Percentiles rank a stretch among this genome's conserved stretches.
phyloP scores from a whole-genome alignment of 1,140 invertebrate species.

The Ylistrum balloti region DNA sequence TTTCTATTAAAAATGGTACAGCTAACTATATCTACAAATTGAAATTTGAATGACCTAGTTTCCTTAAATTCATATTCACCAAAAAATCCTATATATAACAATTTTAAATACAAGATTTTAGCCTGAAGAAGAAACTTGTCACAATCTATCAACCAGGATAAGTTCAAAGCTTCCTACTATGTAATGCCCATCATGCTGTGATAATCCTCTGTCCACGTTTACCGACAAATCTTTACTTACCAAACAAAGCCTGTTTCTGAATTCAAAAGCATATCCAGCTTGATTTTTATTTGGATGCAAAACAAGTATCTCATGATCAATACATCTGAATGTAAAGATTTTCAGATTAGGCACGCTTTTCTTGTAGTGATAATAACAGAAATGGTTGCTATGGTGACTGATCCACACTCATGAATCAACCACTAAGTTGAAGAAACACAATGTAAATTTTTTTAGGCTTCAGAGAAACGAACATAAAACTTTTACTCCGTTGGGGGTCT shows the following conservation, averaged over 20 bases:
- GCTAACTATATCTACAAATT: too few relatives aligned
- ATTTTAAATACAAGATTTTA: too few relatives aligned
- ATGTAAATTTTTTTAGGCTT: not conserved
- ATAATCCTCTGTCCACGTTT: not conserved
- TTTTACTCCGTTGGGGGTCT: not conserved
- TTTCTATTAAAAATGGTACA: too few relatives aligned
- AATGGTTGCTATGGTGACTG: not conserved
- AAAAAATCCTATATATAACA: too few relatives aligned
- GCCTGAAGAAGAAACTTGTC: conserved; percentile 13
- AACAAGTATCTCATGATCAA: too few relatives aligned
- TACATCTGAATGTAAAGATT: too few relatives aligned
- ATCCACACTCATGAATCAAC: not conserved
- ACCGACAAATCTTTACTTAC: conserved; percentile 22
- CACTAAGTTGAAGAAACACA: not conserved
- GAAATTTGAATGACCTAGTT: too few relatives aligned
- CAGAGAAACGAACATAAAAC: not conserved
- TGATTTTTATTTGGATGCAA: not conserved
- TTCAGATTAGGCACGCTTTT: not conserved
- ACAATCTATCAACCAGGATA: not conserved
- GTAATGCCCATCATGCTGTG: not conserved
- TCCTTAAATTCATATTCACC: too few relatives aligned
- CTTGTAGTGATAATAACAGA: not conserved
- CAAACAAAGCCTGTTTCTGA: not conserved
- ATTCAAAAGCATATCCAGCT: not conserved
- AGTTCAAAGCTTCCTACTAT: not conserved